A percentile compares a stretch with the other conserved stretches of the same genome.
Conservation (phyloP, 2,888 invertebrate genomes). For the Phyto melanocephala region DNA sequence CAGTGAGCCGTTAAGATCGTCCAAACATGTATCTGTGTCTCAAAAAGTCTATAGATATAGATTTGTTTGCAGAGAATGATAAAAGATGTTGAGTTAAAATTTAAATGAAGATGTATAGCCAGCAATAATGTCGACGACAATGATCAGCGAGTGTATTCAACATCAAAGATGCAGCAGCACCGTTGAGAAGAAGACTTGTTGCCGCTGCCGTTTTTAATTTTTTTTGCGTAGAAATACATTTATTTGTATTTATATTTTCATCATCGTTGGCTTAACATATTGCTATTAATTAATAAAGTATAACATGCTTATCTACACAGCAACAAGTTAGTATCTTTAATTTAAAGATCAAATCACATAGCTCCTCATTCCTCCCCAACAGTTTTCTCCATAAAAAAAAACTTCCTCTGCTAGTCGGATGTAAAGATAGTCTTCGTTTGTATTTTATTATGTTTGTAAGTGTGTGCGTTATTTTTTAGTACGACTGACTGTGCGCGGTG, state of each 20-base stretch:
- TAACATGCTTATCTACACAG: constrained; percentile 41
- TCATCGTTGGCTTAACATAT: constrained; percentile 47
- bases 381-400: neutral
- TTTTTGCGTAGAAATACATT: constrained; percentile 10
- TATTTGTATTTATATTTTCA: constrained; percentile 49
- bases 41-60: neutral
- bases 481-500: constrained; percentile 37
- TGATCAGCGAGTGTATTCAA: constrained; percentile 28
- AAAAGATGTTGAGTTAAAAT: constrained; percentile 62
- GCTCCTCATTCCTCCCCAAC: neutral
- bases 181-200: neutral
- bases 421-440: neutral
- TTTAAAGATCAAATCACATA: neutral
- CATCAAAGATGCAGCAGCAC: constrained; percentile 13
- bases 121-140: constrained; percentile 46
- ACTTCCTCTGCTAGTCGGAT: constrained; percentile 41
- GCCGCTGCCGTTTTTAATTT: constrained; percentile 45
- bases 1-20: constrained; percentile 11
- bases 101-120: constrained; percentile 65
- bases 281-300: constrained; percentile 60
- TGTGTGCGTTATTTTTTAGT: neutral
- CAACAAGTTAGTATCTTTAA: constrained; percentile 48
- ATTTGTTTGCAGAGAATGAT: constrained; percentile 57
- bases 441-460: neutral
- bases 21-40: constrained; percentile 32